Base-by-base conservation (phyloP, 2,113 vertebrate genomes). In the Amphiprion ocellaris region DNA sequence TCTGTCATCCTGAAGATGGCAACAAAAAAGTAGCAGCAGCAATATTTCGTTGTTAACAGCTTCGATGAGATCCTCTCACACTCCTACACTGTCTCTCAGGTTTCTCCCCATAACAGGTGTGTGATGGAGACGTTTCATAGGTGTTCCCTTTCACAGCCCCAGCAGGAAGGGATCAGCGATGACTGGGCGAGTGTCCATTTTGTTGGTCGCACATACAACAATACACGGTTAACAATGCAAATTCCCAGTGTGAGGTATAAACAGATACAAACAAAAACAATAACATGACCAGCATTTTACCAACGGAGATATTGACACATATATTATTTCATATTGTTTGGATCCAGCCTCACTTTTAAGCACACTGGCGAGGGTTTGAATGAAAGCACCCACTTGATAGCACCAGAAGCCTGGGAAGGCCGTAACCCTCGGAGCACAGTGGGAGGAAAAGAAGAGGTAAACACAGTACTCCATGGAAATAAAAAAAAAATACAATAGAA, bases 1-100 rank as follows among this genome's bases (percentile, higher is more conserved):
- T 76, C 80, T 90, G 89, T 92, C 62, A 77, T 63, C 68, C 69
- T 82, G 84, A 81, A 87, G 79, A 88, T 94, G 94, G 94, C 94
- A 94, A 95, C 94, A 84, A 89, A 89, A 90, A 84, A 88, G 94
- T 95, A 96, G 94, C 94, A 95, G 95, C 94, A 95, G 95, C 95
- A 97, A 95, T 90, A 90, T 88, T 86, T 92, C 74, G 91, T 89
- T 70, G 82, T 84, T 77, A 87, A 87, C 82, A 75, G 78, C 79
- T 89, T 80, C 14, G 55, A 74, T 81, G 79, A 85, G 84, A 82
- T 89, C 70, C 73, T 85, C 56, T 58, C 68, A 59, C 68, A 47
- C 68, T 79, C 83, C 69, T 67, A 23, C 47, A 53, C 19, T 15
- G 85, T 84, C 80, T 67, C 46, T 74, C 80, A 76, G 75, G 84